A percentile compares a stretch with the other conserved stretches of the same genome.
These are phyloP conservation scores for Characodon lateralis DNA, from an alignment of 2,797 vertebrate species.

Conservation along the genomic window DNA sequence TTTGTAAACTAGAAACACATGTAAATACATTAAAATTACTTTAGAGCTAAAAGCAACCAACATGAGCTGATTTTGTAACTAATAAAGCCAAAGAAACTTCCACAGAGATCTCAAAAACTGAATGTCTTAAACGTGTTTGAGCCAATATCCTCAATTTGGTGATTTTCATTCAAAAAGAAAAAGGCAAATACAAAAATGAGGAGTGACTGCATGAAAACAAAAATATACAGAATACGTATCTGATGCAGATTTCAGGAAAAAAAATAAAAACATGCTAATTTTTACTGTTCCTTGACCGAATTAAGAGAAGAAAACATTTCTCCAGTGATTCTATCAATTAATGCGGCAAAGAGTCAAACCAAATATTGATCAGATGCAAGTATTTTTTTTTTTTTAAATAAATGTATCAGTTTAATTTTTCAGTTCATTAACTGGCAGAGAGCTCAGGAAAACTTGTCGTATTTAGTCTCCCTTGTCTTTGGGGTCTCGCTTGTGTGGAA, in stretches of 20 bases:
- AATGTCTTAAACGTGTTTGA: not conserved
- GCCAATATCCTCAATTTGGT: too few relatives aligned
- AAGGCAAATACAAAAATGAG: conserved; percentile 5
- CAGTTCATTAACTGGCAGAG: conserved; percentile 36
- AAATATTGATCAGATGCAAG: conserved; percentile 20
- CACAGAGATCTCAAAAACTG: not conserved
- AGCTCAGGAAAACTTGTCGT: conserved; percentile 36
- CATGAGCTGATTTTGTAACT: not conserved
- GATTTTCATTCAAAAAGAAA: conserved; percentile 10
- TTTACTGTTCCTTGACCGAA: conserved; percentile 13
- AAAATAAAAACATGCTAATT: conserved; percentile 6
- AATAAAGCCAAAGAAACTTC: not conserved
- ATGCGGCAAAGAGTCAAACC: conserved; percentile 62
- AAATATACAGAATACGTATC: not conserved
- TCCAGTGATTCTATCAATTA: conserved; percentile 8
- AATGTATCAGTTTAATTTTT: conserved; percentile 40
- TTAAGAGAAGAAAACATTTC: conserved; percentile 7
- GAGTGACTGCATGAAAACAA: not conserved
- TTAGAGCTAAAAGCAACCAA: conserved; percentile 20
- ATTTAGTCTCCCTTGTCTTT: conserved; percentile 61
- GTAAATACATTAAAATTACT: not conserved
- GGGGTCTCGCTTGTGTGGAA: conserved; percentile 60
- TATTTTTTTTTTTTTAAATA: conserved; percentile 20
- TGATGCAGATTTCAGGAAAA: not conserved
- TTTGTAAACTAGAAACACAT: conserved; percentile 15